phyloP scores from a whole-genome alignment of 2,113 vertebrate genomes.

The Pangasianodon hypophthalmus region DNA sequence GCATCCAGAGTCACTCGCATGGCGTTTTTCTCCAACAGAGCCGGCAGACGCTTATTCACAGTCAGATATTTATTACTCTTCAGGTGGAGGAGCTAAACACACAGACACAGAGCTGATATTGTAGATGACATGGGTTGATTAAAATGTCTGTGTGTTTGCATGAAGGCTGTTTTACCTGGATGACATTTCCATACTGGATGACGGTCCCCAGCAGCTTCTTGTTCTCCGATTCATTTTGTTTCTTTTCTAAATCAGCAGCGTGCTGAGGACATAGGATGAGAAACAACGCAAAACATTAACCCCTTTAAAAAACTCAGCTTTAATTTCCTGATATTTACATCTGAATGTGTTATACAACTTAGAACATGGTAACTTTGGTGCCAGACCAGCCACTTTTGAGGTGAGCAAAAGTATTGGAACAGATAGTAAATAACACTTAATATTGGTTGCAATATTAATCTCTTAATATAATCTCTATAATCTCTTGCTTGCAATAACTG shows the following conservation, averaged over 20 bases:
- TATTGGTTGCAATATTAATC: not conserved
- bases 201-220: conserved; percentile 92
- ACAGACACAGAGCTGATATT: conserved; percentile 4
- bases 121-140: not conserved
- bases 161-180: conserved; percentile 78
- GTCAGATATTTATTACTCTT: conserved; percentile 99
- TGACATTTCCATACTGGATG: conserved; percentile 95
- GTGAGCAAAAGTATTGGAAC: not conserved
- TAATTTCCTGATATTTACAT: not conserved
- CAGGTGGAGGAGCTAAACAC: conserved; percentile 88
- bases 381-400: not conserved
- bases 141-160: not conserved
- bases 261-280: conserved; percentile 74
- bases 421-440: not conserved
- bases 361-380: not conserved
- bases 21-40: conserved; percentile 96
- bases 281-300: not conserved
- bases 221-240: conserved; percentile 97
- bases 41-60: conserved; percentile 96
- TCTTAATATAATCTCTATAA: no score
- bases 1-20: conserved; percentile 96
- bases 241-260: conserved; percentile 96
- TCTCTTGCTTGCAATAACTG: not conserved
- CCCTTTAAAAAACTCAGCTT: not conserved
- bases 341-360: not conserved